phyloP scores from a whole-genome alignment of 2,888 invertebrate species.

The Pediacus dermestoides region DNA sequence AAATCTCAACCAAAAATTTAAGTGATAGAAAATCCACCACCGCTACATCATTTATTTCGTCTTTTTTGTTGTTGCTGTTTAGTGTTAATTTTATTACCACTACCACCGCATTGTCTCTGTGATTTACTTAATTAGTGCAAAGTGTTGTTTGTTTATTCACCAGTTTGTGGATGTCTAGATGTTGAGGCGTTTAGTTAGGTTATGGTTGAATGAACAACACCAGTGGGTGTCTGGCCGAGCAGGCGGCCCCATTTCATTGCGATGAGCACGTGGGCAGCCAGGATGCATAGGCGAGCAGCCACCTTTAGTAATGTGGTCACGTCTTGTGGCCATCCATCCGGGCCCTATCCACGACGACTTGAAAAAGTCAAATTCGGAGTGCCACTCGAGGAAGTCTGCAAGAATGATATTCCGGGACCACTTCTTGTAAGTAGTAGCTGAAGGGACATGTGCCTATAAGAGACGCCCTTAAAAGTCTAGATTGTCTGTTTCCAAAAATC shows the following conservation, averaged over 20 bases:
- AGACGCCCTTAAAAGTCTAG: too few species aligned
- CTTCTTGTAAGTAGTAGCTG: constrained; percentile 75
- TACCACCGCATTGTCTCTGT: not conserved
- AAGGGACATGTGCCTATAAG: too few species aligned
- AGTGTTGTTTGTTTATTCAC: constrained; percentile 16
- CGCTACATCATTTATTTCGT: too few species aligned
- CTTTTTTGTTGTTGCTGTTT: not conserved
- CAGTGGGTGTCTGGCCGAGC: too few species aligned
- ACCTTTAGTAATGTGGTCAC: constrained; percentile 88
- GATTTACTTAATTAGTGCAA: constrained; percentile 11
- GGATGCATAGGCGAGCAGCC: constrained; percentile 88
- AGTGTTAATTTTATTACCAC: not conserved
- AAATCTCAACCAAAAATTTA: not conserved
- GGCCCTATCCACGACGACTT: constrained; percentile 77
- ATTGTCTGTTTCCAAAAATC: too few species aligned
- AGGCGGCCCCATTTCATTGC: constrained; percentile 37
- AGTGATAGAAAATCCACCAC: too few species aligned
- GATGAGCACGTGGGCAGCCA: constrained; percentile 90
- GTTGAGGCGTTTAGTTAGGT: constrained; percentile 36
- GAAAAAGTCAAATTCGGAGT: constrained; percentile 95
- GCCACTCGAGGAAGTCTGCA: constrained; percentile 87
- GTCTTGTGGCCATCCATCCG: constrained; percentile 83
- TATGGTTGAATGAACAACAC: constrained; percentile 41
- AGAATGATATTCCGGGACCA: constrained; percentile 92
- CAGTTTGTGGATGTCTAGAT: constrained; percentile 25